phyloP scores from a whole-genome alignment of 1,140 invertebrate genomes.

The Papilio glaucus region DNA sequence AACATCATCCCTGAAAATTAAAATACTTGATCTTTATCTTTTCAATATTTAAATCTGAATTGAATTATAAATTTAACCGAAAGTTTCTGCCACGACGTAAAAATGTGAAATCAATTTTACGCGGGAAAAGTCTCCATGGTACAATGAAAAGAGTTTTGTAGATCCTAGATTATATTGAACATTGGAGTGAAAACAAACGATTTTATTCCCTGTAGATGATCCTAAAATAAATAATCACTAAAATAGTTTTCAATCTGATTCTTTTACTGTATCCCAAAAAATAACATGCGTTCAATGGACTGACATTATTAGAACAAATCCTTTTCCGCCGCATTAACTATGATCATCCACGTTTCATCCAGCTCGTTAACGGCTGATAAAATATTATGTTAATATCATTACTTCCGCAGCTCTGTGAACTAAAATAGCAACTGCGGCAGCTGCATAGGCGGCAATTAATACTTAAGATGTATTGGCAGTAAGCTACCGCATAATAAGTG shows the following conservation, averaged over 20 bases:
- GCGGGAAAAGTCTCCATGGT: no score
- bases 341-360: constrained; percentile 19
- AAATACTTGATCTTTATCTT: no score
- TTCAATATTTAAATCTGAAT: no score
- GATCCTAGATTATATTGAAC: not conserved
- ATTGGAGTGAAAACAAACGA: not conserved
- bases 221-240: not conserved
- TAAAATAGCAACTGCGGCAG: constrained; percentile 7
- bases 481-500: not conserved
- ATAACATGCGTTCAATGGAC: not conserved
- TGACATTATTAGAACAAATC: constrained; percentile 17
- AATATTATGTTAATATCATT: constrained; percentile 33
- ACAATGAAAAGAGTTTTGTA: not conserved
- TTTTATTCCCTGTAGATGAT: not conserved
- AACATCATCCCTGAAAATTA: no score
- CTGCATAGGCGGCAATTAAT: not conserved
- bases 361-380: constrained; percentile 30
- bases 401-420: constrained; percentile 9
- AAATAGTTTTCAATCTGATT: not conserved
- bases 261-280: not conserved
- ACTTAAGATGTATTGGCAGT: not conserved
- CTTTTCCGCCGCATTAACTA: constrained; percentile 22
- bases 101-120: no score
- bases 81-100: no score
- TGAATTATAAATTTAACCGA: no score